phyloP scores from a whole-genome alignment of 1,140 invertebrate species.

The Octopus sinensis region DNA sequence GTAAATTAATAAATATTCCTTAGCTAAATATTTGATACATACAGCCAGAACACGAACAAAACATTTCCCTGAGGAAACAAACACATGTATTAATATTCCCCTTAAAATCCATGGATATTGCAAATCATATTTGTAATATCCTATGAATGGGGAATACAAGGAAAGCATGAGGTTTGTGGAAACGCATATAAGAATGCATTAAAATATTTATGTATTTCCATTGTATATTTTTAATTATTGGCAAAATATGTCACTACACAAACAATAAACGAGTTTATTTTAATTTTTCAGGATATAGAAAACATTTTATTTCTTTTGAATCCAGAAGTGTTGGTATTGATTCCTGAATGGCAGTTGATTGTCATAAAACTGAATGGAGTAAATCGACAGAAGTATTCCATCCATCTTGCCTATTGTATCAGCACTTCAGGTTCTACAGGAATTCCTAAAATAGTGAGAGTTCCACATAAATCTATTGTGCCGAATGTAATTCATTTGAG shows the following conservation, averaged over 20 bases:
- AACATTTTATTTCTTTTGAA: slow-evolving; percentile 3
- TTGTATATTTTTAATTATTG: background rate
- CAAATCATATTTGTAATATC: background rate
- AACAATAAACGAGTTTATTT: background rate
- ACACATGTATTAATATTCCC: too few species aligned
- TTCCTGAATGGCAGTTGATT: background rate
- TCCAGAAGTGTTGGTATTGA: slow-evolving; percentile 6
- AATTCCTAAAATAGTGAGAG: slow-evolving; percentile 49
- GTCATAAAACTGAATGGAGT: slow-evolving; percentile 8
- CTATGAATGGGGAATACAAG: background rate
- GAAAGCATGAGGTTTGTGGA: background rate
- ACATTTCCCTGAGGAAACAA: too few species aligned
- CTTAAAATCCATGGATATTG: background rate
- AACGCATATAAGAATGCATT: background rate
- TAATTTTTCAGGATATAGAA: slow-evolving; percentile 9
- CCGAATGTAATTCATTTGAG: slow-evolving; percentile 53
- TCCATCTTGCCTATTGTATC: slow-evolving; percentile 50
- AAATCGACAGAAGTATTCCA: background rate
- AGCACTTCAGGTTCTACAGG: slow-evolving; percentile 56
- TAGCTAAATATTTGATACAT: too few species aligned
- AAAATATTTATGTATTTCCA: background rate
- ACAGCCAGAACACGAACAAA: too few species aligned
- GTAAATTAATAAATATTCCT: too few species aligned
- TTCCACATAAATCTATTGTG: slow-evolving; percentile 53
- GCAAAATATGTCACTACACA: background rate